Percentiles rank a stretch among this genome's conserved stretches.
Conservation (phyloP, 2,113 vertebrate genomes). For the Channa maculata region DNA sequence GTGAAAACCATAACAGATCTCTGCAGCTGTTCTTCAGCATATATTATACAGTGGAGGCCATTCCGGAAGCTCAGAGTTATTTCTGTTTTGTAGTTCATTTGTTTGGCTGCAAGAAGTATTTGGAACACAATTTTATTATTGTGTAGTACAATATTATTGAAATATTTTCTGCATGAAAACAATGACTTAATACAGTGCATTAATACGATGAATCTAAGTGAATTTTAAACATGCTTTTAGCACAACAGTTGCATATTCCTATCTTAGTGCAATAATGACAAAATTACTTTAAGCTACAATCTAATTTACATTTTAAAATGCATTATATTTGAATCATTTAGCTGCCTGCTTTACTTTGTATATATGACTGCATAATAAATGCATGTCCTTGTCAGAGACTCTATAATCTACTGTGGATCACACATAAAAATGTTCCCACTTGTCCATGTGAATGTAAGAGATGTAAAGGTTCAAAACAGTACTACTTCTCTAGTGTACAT, state of each 20-base stretch:
- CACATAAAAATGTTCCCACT: background rate
- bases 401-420: background rate
- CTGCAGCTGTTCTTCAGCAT: constrained; percentile 13
- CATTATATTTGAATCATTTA: background rate
- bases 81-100: background rate
- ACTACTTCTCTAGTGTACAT: background rate
- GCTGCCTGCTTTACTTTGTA: background rate
- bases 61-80: background rate
- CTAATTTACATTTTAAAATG: background rate
- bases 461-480: background rate
- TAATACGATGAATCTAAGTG: background rate
- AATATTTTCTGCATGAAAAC: background rate
- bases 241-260: background rate
- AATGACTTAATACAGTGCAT: background rate
- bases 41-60: background rate
- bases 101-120: background rate
- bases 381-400: background rate
- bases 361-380: background rate
- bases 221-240: background rate
- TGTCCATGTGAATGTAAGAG: background rate
- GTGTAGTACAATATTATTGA: background rate
- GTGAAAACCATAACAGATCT: constrained; percentile 19
- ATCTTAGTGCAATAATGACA: background rate
- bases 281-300: background rate
- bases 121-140: background rate